A percentile compares a stretch with the other conserved stretches of the same genome.
These are phyloP conservation scores for Phalera bucephala DNA, from an alignment of 2,888 invertebrate genomes.

Conservation along the genomic window DNA sequence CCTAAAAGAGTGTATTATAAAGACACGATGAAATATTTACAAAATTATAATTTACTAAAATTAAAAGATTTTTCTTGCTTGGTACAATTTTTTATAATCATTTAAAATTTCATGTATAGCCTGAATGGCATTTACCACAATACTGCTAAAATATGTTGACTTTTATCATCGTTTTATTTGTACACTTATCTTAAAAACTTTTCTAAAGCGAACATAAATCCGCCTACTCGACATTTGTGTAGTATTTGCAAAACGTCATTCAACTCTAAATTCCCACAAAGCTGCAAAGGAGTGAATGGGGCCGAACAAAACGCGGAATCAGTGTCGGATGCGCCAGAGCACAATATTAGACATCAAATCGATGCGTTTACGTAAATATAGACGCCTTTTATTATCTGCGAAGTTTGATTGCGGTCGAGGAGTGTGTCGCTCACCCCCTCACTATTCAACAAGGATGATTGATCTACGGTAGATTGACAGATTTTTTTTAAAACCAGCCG, in stretches of 20 bases:
- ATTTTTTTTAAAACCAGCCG: constrained; percentile 75
- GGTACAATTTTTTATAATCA: no score
- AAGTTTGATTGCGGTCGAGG: constrained; percentile 67
- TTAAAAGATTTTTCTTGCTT: no score
- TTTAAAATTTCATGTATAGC: no score
- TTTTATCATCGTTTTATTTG: no score
- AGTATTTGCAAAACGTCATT: constrained; percentile 55
- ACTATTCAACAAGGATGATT: constrained; percentile 76
- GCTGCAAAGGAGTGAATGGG: constrained; percentile 51
- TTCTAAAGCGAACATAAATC: constrained; percentile 29
- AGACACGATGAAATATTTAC: no score
- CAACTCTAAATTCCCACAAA: constrained; percentile 46
- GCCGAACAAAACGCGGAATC: constrained; percentile 50
- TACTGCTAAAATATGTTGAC: no score
- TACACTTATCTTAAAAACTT: background rate
- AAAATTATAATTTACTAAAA: no score
- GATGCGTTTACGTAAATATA: constrained; percentile 80
- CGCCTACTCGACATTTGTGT: constrained; percentile 57
- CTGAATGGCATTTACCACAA: no score
- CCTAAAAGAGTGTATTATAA: no score
- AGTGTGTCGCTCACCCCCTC: constrained; percentile 65
- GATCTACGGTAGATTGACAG: constrained; percentile 82
- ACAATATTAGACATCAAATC: constrained; percentile 75
- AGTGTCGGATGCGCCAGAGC: constrained; percentile 63
- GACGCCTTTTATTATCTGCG: constrained; percentile 76